Evolutionary conservation across 2,113 vertebrate species (phyloP).

Genomic region (Urocolius indicus): DNA sequence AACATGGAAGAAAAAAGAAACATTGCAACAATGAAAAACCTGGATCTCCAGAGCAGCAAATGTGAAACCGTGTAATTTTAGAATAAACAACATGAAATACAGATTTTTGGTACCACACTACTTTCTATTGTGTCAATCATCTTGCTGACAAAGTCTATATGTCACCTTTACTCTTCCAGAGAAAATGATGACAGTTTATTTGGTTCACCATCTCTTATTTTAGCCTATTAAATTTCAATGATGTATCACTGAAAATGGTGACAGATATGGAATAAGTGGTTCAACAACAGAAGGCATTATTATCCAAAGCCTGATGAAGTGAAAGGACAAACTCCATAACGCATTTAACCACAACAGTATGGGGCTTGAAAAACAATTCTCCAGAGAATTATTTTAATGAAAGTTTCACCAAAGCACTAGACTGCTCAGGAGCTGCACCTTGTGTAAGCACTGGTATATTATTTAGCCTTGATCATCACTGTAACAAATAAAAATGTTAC

Average conservation of each 20-base stretch:
- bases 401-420: background rate
- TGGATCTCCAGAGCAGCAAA: background rate
- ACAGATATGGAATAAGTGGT: background rate
- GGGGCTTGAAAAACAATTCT: background rate
- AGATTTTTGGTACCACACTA: background rate
- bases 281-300: background rate
- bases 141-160: rapidly evolving
- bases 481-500: background rate
- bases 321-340: background rate
- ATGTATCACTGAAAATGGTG: background rate
- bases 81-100: background rate
- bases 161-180: background rate
- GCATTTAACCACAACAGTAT: background rate
- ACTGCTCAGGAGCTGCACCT: background rate
- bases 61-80: background rate
- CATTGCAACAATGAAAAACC: background rate
- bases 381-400: background rate
- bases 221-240: background rate
- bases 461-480: background rate
- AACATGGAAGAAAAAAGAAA: background rate
- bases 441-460: background rate
- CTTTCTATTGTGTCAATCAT: rapidly evolving
- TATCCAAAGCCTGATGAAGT: background rate
- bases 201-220: background rate
- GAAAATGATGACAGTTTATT: background rate